Evolutionary conservation across 2,888 invertebrate species (phyloP), one percentile per base, ranked within the genome.

Genomic region (Sphaerophoria taeniata): DNA sequence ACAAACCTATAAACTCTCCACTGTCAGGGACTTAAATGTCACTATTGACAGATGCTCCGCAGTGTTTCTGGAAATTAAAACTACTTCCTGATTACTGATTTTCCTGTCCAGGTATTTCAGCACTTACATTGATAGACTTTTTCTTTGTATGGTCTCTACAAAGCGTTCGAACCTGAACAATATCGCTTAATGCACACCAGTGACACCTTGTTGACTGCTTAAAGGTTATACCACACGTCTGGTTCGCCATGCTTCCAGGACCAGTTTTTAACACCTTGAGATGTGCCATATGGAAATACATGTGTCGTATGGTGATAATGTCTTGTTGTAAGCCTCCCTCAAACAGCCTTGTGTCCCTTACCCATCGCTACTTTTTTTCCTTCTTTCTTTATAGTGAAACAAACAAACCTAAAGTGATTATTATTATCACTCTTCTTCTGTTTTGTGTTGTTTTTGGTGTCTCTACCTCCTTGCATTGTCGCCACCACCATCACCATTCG

Each of bases 401-500:
- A 83, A 65, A 83, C 79, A 83, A 83, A 85, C 85, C 81, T 85
- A 81, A 85, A 85, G 73, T 85, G 85, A 81, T 85, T 85, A 85
- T 85, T 81, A 85, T 81, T 85, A 81, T 85, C 76, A 85, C 81
- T 81, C 80, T 81, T 85, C 84, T 85, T 85, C 81, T 72, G 80
- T 76, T 80, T 73, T 73, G 60, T 83, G 70, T 65, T 63, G 47
- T 33, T 55, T 4, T 24, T 63, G 45, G 33, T 61, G 56, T 36
- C 53, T 61, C 43, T 39, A 24, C 39, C 39, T 49, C 43, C 12
- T 33, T 43, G 3, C 45, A n/a, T 45, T 43, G 49, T 70, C 34
- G 58, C 63, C 75, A 31, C 31, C 56, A 58, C 3, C 16, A 43
- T 43, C 60, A 65, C 55, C 2, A 2, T 24, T 24, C 76, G 33